phyloP scores from a whole-genome alignment of 2,797 vertebrate species.

The Labroides dimidiatus region DNA sequence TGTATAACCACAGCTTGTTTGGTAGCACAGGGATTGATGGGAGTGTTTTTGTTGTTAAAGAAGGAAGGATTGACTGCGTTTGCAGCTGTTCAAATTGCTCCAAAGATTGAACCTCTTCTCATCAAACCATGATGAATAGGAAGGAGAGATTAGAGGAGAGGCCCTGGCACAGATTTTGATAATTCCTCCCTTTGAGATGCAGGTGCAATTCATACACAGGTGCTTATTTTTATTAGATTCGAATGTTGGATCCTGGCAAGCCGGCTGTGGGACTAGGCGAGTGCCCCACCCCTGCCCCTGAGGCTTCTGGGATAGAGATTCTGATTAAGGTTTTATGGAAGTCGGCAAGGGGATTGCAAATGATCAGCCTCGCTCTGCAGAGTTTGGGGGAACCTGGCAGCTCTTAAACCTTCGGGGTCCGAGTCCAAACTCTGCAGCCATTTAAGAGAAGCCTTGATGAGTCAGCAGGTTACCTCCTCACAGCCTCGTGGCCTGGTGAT shows the following conservation, averaged over 20 bases:
- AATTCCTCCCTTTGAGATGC: slow-evolving; percentile 62
- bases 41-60: slow-evolving; percentile 33
- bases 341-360: slow-evolving; percentile 67
- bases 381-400: slow-evolving; percentile 69
- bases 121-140: slow-evolving; percentile 46
- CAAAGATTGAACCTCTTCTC: slow-evolving; percentile 48
- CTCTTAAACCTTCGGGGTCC: slow-evolving; percentile 54
- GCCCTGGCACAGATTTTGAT: slow-evolving; percentile 62
- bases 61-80: slow-evolving; percentile 31
- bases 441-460: slow-evolving; percentile 70
- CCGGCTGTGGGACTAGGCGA: slow-evolving; percentile 63
- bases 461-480: slow-evolving; percentile 58
- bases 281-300: slow-evolving; percentile 62
- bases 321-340: slow-evolving; percentile 71
- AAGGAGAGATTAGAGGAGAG: slow-evolving; percentile 58
- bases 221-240: slow-evolving; percentile 71
- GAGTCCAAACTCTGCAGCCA: slow-evolving; percentile 39
- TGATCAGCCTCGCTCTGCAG: slow-evolving; percentile 66
- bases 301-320: slow-evolving; percentile 68
- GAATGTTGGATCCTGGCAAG: slow-evolving; percentile 75
- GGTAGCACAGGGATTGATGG: slow-evolving; percentile 33
- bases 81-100: slow-evolving; percentile 42
- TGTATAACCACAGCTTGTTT: slow-evolving; percentile 54
- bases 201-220: slow-evolving; percentile 75
- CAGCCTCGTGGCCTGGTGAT: slow-evolving; percentile 43